These are phyloP conservation scores for Opisthocomus hoazin DNA, from an alignment of 2,113 vertebrate genomes.

Conservation along the genomic window DNA sequence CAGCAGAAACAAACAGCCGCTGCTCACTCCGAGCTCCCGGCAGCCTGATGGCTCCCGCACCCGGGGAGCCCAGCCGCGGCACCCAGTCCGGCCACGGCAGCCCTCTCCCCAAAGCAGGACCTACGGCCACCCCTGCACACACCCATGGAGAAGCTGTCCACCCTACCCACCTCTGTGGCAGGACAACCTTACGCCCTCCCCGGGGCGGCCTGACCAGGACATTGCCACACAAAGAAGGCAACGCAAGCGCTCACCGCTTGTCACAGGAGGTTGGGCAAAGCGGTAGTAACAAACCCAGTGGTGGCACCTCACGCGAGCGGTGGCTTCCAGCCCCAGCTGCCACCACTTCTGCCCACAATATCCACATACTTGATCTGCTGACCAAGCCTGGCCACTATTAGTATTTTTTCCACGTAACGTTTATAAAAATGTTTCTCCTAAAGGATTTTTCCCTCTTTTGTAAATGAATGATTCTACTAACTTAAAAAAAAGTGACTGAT, in stretches of 20 bases:
- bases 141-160: accelerated
- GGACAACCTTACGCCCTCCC: not conserved
- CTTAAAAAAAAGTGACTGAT: not conserved
- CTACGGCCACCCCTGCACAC: too few species aligned
- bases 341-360: not conserved
- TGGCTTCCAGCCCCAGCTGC: not conserved
- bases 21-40: accelerated
- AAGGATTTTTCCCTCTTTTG: not conserved
- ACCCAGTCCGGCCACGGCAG: not conserved
- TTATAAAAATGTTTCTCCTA: not conserved
- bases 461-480: not conserved
- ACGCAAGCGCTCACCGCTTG: accelerated
- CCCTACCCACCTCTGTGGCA: not conserved
- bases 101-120: accelerated
- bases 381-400: not conserved
- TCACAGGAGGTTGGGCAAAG: not conserved
- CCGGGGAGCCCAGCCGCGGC: accelerated
- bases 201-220: not conserved
- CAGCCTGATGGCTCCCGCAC: accelerated
- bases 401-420: not conserved
- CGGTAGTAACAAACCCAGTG: not conserved
- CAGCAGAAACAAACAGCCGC: not conserved
- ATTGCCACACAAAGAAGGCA: not conserved
- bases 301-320: accelerated
- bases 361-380: accelerated